Evolutionary conservation across 2,113 vertebrate genomes (phyloP).

Genomic region (Anoura caudifer): DNA sequence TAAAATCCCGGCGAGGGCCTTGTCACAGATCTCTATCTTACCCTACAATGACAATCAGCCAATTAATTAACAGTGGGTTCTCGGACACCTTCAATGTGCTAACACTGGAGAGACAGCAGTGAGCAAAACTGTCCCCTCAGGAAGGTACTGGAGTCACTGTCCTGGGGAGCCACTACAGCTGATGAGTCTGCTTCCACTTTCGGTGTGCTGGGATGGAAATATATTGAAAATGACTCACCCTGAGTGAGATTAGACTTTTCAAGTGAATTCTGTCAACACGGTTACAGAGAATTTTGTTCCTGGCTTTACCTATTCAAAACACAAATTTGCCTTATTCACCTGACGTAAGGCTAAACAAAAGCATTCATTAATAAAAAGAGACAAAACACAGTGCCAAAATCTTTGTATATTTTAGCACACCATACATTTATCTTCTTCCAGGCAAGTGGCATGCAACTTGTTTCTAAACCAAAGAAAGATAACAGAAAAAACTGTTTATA

Average conservation of each 20-base stretch:
- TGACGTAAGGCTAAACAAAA: slow-evolving; percentile 54
- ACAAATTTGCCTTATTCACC: not conserved
- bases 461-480: slow-evolving; percentile 56
- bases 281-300: slow-evolving; percentile 3
- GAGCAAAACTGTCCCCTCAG: not conserved
- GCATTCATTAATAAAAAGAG: slow-evolving; percentile 55
- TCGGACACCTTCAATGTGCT: not conserved
- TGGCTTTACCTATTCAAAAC: slow-evolving; percentile 27
- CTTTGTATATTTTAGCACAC: slow-evolving; percentile 31
- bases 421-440: slow-evolving; percentile 41
- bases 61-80: not conserved
- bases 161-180: not conserved
- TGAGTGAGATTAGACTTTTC: not conserved
- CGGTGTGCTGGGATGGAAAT: not conserved
- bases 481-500: slow-evolving; percentile 35
- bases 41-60: not conserved
- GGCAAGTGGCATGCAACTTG: not conserved
- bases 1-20: not conserved
- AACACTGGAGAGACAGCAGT: not conserved
- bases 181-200: not conserved
- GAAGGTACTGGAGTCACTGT: not conserved
- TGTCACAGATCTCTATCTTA: not conserved
- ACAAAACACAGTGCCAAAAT: slow-evolving; percentile 44
- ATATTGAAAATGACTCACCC: not conserved
- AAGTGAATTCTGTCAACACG: not conserved